Evolutionary conservation across 1,140 invertebrate species (phyloP).

Genomic region (Cotesia typhae): DNA sequence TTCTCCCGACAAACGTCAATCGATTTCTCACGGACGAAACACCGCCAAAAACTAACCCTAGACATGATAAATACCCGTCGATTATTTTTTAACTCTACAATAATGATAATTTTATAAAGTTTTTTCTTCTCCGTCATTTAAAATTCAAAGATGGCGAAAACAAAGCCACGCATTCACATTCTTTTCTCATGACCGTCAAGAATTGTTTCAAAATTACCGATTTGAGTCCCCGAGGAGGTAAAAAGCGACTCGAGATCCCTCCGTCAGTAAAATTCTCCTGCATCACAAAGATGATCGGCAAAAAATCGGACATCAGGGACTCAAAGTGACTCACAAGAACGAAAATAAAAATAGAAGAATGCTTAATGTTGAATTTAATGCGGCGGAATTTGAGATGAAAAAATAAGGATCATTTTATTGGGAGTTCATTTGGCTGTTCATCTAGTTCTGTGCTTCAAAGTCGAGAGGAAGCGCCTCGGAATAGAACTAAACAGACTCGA

Average conservation of each 20-base stretch:
- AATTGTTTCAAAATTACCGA: not conserved
- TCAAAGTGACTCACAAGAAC: not conserved
- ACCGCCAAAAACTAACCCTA: not conserved
- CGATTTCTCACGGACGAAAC: conserved; percentile 7
- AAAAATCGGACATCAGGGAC: no score
- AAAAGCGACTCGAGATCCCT: no score
- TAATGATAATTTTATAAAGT: not conserved
- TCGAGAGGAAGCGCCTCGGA: not conserved
- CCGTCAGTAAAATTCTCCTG: no score
- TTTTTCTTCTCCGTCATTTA: not conserved
- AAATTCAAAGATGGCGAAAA: not conserved
- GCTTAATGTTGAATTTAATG: no score
- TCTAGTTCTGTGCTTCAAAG: not conserved
- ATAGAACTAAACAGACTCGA: conserved; percentile 23
- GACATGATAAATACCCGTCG: not conserved
- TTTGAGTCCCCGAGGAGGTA: no score
- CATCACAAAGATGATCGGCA: no score
- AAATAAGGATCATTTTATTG: not conserved
- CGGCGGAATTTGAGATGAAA: no score
- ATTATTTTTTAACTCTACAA: not conserved
- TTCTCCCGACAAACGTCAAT: not conserved
- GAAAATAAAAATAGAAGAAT: not conserved
- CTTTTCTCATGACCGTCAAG: conserved; percentile 8
- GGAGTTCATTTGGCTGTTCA: not conserved
- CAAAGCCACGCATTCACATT: not conserved